Conservation (phyloP, 2,888 invertebrate species). For the Xanthorhoe spadicearia region DNA sequence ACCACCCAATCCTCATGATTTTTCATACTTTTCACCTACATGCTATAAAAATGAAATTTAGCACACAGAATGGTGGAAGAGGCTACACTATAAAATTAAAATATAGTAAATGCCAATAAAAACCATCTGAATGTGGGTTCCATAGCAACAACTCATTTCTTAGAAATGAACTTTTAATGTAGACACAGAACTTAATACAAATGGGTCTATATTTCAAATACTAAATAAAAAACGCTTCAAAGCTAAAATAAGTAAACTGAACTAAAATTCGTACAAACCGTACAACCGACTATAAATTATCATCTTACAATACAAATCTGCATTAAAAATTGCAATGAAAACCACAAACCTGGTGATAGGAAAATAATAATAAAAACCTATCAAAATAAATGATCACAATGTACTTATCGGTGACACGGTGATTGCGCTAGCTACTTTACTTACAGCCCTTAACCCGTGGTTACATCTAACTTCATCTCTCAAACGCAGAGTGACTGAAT, state of each 20-base stretch:
- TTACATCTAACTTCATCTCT: slow-evolving; percentile 49
- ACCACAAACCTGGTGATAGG: slow-evolving; percentile 14
- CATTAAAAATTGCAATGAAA: background rate
- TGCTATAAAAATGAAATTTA: background rate
- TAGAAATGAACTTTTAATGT: slow-evolving; percentile 30
- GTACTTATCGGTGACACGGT: slow-evolving; percentile 39
- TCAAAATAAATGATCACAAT: slow-evolving; percentile 37
- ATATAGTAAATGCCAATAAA: slow-evolving; percentile 46
- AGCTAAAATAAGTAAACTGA: slow-evolving; percentile 36
- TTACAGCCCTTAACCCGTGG: slow-evolving; percentile 48
- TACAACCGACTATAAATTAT: slow-evolving; percentile 28
- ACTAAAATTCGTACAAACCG: slow-evolving; percentile 25
- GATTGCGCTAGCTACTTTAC: slow-evolving; percentile 46
- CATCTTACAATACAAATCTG: slow-evolving; percentile 8
- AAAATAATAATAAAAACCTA: slow-evolving; percentile 29
- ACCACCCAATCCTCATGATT: background rate
- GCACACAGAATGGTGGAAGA: slow-evolving; percentile 1
- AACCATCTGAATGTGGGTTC: slow-evolving; percentile 20
- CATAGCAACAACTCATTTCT: slow-evolving; percentile 29
- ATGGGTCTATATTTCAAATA: slow-evolving; percentile 6
- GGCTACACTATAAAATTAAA: slow-evolving; percentile 29
- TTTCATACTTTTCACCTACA: background rate
- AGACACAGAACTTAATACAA: background rate
- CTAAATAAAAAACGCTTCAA: slow-evolving; percentile 40
- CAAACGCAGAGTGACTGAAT: slow-evolving; percentile 27